These are phyloP conservation scores for Ceyx melanurus DNA, from an alignment of 2,113 vertebrate species.

Conservation along the genomic window DNA sequence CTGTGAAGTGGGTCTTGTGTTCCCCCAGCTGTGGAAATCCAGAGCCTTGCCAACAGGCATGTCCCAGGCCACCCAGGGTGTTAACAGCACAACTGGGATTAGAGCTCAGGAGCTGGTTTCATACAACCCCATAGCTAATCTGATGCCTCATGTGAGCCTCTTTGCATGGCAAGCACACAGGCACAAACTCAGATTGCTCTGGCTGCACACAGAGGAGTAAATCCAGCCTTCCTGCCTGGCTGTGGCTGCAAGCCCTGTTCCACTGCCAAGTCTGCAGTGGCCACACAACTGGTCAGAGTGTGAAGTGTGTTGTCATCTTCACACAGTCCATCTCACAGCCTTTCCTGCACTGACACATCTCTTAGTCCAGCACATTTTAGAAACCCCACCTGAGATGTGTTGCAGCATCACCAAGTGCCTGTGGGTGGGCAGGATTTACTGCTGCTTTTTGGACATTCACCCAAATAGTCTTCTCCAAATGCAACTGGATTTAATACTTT, in stretches of 20 bases:
- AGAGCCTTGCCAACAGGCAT: neutral
- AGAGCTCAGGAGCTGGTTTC: neutral
- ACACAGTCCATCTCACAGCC: neutral
- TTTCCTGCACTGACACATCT: neutral
- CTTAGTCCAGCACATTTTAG: neutral
- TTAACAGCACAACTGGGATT: neutral
- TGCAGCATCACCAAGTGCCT: neutral
- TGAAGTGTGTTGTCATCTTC: neutral
- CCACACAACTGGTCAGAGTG: neutral
- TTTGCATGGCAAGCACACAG: neutral
- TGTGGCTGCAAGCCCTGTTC: neutral
- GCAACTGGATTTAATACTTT: neutral
- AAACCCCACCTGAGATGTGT: neutral
- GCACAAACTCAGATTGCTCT: neutral
- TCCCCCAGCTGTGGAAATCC: neutral
- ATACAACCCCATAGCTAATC: neutral
- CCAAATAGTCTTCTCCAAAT: neutral
- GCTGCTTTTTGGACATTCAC: neutral
- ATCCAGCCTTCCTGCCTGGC: neutral
- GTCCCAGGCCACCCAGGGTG: rapidly evolving
- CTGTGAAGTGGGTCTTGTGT: neutral
- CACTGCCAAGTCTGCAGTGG: neutral
- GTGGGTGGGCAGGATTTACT: neutral
- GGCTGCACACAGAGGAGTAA: neutral
- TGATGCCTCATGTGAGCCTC: rapidly evolving